Base-by-base conservation (phyloP, 1,140 invertebrate genomes). In the Chelonus insularis region DNA sequence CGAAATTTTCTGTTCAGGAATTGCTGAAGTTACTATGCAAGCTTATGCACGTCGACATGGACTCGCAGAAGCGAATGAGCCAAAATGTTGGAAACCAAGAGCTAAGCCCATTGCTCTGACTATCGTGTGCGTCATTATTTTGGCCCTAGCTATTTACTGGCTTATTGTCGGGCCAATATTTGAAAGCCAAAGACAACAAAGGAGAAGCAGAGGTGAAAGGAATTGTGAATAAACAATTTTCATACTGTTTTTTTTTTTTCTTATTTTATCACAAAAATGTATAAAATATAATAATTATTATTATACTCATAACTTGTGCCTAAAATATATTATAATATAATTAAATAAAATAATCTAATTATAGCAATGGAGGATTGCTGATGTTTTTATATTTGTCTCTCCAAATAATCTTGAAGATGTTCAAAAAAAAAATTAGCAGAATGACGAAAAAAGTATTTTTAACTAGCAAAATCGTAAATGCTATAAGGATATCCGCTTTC, bases 91-190 rank as follows among this genome's bases (percentile, higher is more conserved):
- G 48, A 62, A 62, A 7, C 43, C 57, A n/a, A 66, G 47, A 51
- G 51, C 32, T 11, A 67, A 66, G 61, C 56, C 65, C 37, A 62
- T 64, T 32, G 43, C 60, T 50, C 43, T 70, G 23, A 64, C 64
- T 39, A 57, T 71, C 20, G 51, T 64, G 14, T 70, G 64, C 37
- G 29, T 60, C 23, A 18, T 66, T 2, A 34, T 72, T 21, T 12
- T 62, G 8, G 66, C 63, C 2, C 52, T 72, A 6, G 69, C 70
- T 14, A 54, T 70, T 47, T 72, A 68, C 56, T 73, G 71, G 70
- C 63, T 73, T 1, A 66, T 66, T 29, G 63, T 70, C 11, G 66
- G 56, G 20, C 67, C 70, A 9, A 70, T 68, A 56, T 55, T 68
- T 43, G 64, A 66, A 25, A 60, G 57, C 18, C 51, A 63, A 20